Evolutionary conservation across 2,888 invertebrate genomes (phyloP).

Genomic region (Ligdia adustata): DNA sequence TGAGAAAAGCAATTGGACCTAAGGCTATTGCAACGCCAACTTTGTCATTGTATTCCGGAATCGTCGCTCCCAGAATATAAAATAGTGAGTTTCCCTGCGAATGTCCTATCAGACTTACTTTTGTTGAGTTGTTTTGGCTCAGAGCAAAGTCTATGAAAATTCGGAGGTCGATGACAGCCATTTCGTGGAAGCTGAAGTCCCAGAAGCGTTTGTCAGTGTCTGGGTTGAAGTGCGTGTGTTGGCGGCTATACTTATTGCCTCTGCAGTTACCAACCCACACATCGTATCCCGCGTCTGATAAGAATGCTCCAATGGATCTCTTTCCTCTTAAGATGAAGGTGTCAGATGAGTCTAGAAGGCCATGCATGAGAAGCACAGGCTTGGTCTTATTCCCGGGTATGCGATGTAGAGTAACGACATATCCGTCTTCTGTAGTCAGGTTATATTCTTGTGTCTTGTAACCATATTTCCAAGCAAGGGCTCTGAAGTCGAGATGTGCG

Average conservation of each 20-base stretch:
- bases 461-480: conserved; percentile 34
- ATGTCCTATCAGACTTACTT: conserved; percentile 86
- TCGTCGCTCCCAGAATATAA: conserved; percentile 74
- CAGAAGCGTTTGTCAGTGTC: conserved; percentile 64
- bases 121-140: conserved; percentile 65
- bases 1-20: conserved; percentile 80
- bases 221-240: conserved; percentile 69
- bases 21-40: conserved; percentile 75
- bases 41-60: conserved; percentile 82
- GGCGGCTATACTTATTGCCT: conserved; percentile 83
- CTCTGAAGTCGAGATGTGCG: conserved; percentile 33
- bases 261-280: conserved; percentile 66
- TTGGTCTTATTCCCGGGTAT: conserved; percentile 39
- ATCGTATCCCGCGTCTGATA: conserved; percentile 79
- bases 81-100: conserved; percentile 85
- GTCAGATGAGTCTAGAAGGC: conserved; percentile 48
- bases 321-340: conserved; percentile 48
- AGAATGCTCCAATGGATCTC: conserved; percentile 40
- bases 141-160: conserved; percentile 74
- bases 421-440: conserved; percentile 51
- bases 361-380: conserved; percentile 53
- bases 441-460: conserved; percentile 36
- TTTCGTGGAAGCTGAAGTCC: conserved; percentile 86
- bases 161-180: conserved; percentile 87
- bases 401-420: conserved; percentile 45